These are phyloP conservation scores for Drosophila mimetica DNA, from an alignment of 2,888 invertebrate genomes.

Conservation along the genomic window DNA sequence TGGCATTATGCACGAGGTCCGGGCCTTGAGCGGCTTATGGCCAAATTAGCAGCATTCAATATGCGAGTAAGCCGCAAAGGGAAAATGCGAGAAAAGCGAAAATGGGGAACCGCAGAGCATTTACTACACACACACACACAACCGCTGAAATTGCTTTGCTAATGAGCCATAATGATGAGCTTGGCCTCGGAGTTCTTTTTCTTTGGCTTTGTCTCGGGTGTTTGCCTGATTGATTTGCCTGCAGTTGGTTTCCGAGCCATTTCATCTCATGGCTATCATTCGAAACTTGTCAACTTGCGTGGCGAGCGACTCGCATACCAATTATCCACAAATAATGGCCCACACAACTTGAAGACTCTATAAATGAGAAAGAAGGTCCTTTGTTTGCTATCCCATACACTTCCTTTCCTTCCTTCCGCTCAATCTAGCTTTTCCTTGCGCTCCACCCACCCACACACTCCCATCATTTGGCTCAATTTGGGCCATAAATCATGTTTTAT, in stretches of 20 bases:
- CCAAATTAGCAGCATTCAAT: slow-evolving; percentile 80
- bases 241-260: slow-evolving; percentile 61
- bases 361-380: slow-evolving; percentile 19
- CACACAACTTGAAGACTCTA: slow-evolving; percentile 46
- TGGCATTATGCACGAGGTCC: slow-evolving; percentile 58
- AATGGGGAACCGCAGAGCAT: slow-evolving; percentile 2
- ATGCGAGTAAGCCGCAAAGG: slow-evolving; percentile 55
- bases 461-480: not conserved
- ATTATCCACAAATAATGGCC: slow-evolving; percentile 75
- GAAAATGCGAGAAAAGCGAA: slow-evolving; percentile 21
- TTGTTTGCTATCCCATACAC: slow-evolving; percentile 44
- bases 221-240: slow-evolving; percentile 67
- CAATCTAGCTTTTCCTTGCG: slow-evolving; percentile 4
- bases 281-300: slow-evolving; percentile 64
- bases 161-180: slow-evolving; percentile 81
- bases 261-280: slow-evolving; percentile 41
- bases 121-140: slow-evolving; percentile 20
- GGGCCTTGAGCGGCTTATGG: slow-evolving; percentile 67
- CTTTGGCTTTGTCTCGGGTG: slow-evolving; percentile 31
- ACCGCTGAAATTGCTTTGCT: slow-evolving; percentile 73
- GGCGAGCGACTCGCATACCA: slow-evolving; percentile 62
- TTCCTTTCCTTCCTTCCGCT: slow-evolving; percentile 20
- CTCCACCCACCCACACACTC: slow-evolving; percentile 4
- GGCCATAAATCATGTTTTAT: slow-evolving; percentile 77
- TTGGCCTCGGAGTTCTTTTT: slow-evolving; percentile 45